Percentiles rank a stretch among this genome's conserved stretches.
Evolutionary conservation across 2,797 vertebrate species (phyloP).

Genomic region (Cyprinella venusta): DNA sequence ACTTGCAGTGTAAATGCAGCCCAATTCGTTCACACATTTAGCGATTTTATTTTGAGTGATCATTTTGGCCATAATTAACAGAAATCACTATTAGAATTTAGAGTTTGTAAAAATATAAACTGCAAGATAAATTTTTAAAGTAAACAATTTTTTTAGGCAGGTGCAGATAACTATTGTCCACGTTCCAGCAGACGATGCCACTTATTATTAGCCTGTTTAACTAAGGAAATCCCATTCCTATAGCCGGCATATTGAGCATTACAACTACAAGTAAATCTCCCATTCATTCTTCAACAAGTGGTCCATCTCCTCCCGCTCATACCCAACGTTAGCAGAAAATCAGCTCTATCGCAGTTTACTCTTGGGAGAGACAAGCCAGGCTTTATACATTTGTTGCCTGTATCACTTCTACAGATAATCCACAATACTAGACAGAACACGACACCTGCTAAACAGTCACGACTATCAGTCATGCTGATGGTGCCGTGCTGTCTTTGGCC

Average conservation of each 20-base stretch:
- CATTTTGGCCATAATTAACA: not conserved
- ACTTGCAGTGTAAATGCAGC: too few species aligned
- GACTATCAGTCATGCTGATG: constrained; percentile 34
- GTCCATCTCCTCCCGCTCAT: not conserved
- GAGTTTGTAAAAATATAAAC: not conserved
- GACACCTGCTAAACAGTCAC: constrained; percentile 39
- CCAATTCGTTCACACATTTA: not conserved
- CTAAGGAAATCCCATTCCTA: not conserved
- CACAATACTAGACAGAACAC: constrained; percentile 44
- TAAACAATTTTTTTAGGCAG: not conserved
- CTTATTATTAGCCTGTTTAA: not conserved
- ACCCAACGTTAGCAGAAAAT: not conserved
- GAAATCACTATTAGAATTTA: not conserved
- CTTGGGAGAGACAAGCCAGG: constrained; percentile 20
- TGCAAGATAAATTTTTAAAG: not conserved
- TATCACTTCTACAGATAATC: constrained; percentile 49
- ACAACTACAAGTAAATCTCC: not conserved
- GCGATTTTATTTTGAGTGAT: not conserved
- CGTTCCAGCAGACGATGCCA: not conserved
- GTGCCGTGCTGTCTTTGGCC: constrained; percentile 45
- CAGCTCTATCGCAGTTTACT: not conserved
- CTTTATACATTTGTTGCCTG: constrained; percentile 37
- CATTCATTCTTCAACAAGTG: not conserved
- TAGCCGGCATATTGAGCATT: not conserved
- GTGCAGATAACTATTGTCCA: not conserved